These are phyloP conservation scores for Mirza zaza DNA, from an alignment of 2,113 vertebrate species.

Conservation along the genomic window DNA sequence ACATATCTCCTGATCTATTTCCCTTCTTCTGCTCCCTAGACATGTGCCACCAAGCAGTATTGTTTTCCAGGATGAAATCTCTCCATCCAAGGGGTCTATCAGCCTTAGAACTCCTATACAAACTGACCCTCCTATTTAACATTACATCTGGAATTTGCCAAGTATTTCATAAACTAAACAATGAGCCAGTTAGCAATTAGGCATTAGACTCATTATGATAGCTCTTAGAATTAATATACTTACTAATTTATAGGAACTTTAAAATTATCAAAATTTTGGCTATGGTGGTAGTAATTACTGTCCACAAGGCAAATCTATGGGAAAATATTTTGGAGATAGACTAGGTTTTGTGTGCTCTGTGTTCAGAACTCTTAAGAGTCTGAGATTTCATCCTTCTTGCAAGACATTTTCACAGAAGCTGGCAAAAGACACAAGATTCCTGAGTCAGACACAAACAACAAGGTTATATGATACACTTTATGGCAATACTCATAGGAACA, in stretches of 20 bases:
- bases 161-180: constrained; percentile 28
- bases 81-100: background rate
- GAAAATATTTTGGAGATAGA: background rate
- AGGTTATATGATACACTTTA: background rate
- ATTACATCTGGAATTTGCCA: constrained; percentile 29
- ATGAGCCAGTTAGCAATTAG: constrained; percentile 24
- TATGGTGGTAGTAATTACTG: background rate
- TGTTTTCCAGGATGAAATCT: background rate
- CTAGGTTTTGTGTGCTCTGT: background rate
- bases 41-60: background rate
- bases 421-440: background rate
- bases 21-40: background rate
- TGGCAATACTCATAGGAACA: background rate
- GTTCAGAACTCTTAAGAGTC: background rate
- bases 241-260: background rate
- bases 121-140: background rate
- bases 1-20: background rate
- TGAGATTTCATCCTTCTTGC: background rate
- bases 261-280: constrained; percentile 28
- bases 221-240: constrained; percentile 23
- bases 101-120: background rate
- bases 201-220: background rate
- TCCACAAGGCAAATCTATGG: background rate
- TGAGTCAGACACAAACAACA: background rate
- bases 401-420: background rate